Evolutionary conservation across 2,113 vertebrate genomes (phyloP).

Genomic region (Chamaea fasciata): DNA sequence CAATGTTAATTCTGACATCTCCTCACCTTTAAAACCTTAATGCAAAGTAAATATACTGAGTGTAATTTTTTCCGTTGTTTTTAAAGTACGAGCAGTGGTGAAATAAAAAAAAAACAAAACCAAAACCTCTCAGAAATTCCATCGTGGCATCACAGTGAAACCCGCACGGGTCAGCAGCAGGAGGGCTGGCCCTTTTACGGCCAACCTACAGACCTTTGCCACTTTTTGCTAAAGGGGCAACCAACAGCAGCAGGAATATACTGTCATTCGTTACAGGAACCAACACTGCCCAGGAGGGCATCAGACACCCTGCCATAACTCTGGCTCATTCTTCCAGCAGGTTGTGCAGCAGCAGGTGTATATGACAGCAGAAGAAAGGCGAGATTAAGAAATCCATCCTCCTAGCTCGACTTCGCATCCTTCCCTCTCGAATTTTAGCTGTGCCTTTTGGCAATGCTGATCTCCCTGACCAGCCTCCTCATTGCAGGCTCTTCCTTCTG

Average conservation of each 20-base stretch:
- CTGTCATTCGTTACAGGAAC: neutral
- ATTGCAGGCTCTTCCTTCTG: neutral
- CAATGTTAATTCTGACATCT: neutral
- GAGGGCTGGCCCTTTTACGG: neutral
- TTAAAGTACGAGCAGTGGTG: neutral
- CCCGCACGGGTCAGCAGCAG: neutral
- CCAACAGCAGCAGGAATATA: neutral
- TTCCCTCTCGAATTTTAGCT: neutral
- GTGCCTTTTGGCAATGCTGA: neutral
- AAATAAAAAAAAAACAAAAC: neutral
- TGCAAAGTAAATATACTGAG: neutral
- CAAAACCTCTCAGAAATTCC: neutral
- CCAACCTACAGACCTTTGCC: neutral
- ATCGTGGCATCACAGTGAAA: constrained; percentile 16
- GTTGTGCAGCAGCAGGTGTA: neutral
- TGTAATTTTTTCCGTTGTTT: neutral
- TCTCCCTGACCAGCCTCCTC: neutral
- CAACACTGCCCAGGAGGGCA: neutral
- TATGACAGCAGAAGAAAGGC: neutral
- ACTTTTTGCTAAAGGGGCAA: neutral
- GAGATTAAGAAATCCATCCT: neutral
- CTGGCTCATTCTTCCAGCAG: neutral
- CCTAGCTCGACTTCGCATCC: neutral
- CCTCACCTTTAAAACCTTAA: neutral
- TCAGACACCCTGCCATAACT: neutral